Evolutionary conservation across 2,113 vertebrate species (phyloP).

Genomic region (Charina bottae): DNA sequence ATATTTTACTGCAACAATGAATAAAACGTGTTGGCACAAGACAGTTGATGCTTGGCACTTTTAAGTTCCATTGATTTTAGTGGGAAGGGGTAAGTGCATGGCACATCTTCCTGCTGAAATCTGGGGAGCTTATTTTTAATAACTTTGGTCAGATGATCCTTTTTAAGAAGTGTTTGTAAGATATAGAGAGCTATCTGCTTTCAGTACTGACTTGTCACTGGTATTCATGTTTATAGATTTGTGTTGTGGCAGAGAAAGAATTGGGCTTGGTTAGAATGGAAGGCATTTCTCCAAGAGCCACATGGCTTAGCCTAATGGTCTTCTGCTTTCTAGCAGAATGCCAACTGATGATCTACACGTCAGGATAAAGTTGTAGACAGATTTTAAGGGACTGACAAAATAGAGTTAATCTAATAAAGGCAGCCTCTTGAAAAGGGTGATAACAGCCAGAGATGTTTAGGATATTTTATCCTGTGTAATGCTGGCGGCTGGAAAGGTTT

Average conservation of each 20-base stretch:
- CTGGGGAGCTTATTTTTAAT: neutral
- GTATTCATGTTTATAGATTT: slow-evolving; percentile 24
- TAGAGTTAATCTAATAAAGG: slow-evolving; percentile 30
- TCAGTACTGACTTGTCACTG: neutral
- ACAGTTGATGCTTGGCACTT: neutral
- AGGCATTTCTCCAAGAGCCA: neutral
- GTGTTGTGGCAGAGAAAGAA: neutral
- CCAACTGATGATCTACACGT: neutral
- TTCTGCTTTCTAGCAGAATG: rapidly evolving
- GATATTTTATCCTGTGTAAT: slow-evolving; percentile 40
- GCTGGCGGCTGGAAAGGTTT: neutral
- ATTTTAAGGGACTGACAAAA: slow-evolving; percentile 39
- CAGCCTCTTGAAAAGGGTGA: slow-evolving; percentile 44
- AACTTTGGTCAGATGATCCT: neutral
- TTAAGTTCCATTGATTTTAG: neutral
- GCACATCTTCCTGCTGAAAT: neutral
- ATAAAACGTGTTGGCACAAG: neutral
- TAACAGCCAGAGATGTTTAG: slow-evolving; percentile 25
- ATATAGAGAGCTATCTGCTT: neutral
- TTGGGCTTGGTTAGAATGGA: neutral
- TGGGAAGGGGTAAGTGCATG: neutral
- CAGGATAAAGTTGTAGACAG: slow-evolving; percentile 3
- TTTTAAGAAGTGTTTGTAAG: neutral
- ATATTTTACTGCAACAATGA: neutral
- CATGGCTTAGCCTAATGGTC: neutral